Evolutionary conservation across 2,113 vertebrate species (phyloP).

Genomic region (Cyprinodon tularosa): DNA sequence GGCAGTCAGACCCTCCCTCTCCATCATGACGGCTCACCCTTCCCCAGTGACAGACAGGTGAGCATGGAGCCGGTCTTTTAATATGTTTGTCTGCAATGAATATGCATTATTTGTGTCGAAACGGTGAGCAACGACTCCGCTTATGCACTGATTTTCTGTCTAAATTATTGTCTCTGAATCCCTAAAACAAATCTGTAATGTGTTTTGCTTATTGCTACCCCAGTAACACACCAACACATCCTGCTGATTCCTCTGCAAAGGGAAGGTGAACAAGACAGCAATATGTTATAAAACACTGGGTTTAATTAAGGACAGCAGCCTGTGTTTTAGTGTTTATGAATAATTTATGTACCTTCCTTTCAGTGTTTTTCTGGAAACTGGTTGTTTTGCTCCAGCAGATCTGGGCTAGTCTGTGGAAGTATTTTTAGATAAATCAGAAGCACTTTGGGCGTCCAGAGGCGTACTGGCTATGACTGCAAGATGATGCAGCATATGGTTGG

Average conservation of each 20-base stretch:
- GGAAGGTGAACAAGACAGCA: slow-evolving; percentile 4
- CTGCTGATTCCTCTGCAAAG: slow-evolving; percentile 21
- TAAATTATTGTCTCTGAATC: slow-evolving; percentile 15
- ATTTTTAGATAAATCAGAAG: slow-evolving; percentile 25
- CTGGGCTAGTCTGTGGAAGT: slow-evolving; percentile 6
- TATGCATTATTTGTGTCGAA: slow-evolving; percentile 11
- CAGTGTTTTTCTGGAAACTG: slow-evolving; percentile 40
- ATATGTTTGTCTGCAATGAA: slow-evolving; percentile 5
- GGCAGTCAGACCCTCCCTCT: slow-evolving; percentile 71
- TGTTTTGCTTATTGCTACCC: slow-evolving; percentile 24
- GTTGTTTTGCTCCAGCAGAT: slow-evolving; percentile 28
- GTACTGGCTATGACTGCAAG: slow-evolving; percentile 5
- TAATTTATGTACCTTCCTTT: slow-evolving; percentile 50
- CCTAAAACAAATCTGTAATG: slow-evolving; percentile 13
- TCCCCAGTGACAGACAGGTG: slow-evolving; percentile 88
- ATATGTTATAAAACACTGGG: slow-evolving; percentile 8
- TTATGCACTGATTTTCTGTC: slow-evolving; percentile 17
- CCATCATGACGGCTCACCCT: slow-evolving; percentile 77
- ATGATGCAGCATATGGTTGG: slow-evolving; percentile 34
- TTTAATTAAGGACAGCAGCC: slow-evolving; percentile 12
- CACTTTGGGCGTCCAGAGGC: background rate
- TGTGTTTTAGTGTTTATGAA: slow-evolving; percentile 45
- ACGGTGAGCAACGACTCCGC: slow-evolving; percentile 24
- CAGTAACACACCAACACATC: slow-evolving; percentile 26
- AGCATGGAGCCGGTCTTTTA: slow-evolving; percentile 43